phyloP scores from a whole-genome alignment of 2,113 vertebrate genomes.

The Triplophysa dalaica region DNA sequence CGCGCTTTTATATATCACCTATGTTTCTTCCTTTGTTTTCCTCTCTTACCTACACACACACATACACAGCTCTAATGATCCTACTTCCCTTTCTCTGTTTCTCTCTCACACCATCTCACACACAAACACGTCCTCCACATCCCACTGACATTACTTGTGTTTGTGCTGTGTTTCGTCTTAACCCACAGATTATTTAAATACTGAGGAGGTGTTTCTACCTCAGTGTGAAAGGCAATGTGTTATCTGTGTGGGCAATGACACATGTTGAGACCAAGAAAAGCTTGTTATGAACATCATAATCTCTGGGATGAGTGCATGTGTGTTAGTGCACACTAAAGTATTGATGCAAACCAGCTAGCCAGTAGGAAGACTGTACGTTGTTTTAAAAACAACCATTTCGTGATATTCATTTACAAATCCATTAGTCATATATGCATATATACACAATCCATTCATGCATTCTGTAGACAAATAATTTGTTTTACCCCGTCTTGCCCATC shows the following conservation, averaged over 20 bases:
- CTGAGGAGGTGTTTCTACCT: conserved; percentile 40
- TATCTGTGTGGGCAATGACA: conserved; percentile 31
- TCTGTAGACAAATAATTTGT: conserved; percentile 31
- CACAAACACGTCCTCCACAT: conserved; percentile 18
- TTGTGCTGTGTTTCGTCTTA: conserved; percentile 15
- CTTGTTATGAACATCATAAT: conserved; percentile 28
- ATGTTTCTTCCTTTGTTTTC: conserved; percentile 18
- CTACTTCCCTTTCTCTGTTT: conserved; percentile 17
- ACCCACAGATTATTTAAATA: conserved; percentile 39
- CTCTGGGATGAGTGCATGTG: not conserved
- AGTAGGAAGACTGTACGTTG: not conserved
- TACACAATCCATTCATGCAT: conserved; percentile 28
- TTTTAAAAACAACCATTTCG: conserved; percentile 29
- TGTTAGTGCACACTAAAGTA: not conserved
- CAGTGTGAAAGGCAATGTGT: not conserved
- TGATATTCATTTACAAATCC: conserved; percentile 18
- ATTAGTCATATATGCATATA: conserved; percentile 25
- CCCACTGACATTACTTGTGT: conserved; percentile 20
- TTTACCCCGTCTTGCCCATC: conserved; percentile 45
- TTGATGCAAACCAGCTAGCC: not conserved
- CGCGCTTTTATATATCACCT: not conserved
- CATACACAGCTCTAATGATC: conserved; percentile 9
- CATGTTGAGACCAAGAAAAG: conserved; percentile 26
- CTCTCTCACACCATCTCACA: not conserved
- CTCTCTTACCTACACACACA: not conserved